A percentile compares a stretch with the other conserved stretches of the same genome.
These are phyloP conservation scores for Rattus norvegicus DNA, from an alignment of 2,113 vertebrate species.

Conservation along the genomic window DNA sequence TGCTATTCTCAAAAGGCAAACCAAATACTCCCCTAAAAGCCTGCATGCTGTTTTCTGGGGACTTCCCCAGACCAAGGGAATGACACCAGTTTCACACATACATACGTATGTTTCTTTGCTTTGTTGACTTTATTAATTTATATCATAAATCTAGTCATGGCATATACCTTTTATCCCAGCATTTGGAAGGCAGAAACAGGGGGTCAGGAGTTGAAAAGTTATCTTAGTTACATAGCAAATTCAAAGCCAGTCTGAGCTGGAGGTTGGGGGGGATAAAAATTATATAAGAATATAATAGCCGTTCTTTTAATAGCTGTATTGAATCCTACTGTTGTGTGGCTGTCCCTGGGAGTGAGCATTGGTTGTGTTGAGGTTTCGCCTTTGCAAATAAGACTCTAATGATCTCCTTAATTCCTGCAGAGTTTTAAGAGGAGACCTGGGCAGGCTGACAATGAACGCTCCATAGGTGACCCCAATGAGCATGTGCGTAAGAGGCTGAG, in stretches of 20 bases:
- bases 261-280: background rate
- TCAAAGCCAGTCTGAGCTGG: background rate
- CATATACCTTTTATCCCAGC: background rate
- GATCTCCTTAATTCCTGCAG: constrained; percentile 81
- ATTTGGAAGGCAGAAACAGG: background rate
- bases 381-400: constrained; percentile 18
- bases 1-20: background rate
- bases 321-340: background rate
- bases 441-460: constrained; percentile 92
- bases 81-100: background rate
- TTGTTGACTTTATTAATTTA: background rate
- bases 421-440: constrained; percentile 98
- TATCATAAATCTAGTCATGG: background rate
- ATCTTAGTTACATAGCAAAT: background rate
- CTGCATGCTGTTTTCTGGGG: background rate
- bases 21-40: background rate
- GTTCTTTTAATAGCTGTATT: background rate
- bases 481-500: constrained; percentile 92
- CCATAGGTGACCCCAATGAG: constrained; percentile 92
- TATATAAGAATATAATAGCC: background rate
- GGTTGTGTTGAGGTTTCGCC: background rate
- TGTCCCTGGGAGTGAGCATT: background rate
- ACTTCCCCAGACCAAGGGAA: background rate
- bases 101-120: background rate
- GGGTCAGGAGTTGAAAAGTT: background rate